A percentile compares a stretch with the other conserved stretches of the same genome.
Conservation (phyloP, 2,797 vertebrate genomes). For the Rhabdophis nuchalis region DNA sequence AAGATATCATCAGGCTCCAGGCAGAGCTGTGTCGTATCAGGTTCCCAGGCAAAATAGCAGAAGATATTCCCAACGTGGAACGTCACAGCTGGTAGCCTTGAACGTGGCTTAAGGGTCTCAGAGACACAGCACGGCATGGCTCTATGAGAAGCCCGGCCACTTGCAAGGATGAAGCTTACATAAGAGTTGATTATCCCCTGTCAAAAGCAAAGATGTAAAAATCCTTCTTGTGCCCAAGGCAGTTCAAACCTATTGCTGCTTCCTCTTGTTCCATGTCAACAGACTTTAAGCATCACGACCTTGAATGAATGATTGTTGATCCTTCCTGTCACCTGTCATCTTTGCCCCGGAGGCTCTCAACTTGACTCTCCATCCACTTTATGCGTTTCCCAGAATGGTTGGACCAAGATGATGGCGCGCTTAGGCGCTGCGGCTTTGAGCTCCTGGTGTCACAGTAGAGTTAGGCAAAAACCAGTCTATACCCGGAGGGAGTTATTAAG, state of each 20-base stretch:
- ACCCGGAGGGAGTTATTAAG: too few species aligned
- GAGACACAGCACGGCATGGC: background rate
- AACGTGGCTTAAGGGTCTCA: background rate
- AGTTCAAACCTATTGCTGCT: background rate
- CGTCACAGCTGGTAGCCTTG: background rate
- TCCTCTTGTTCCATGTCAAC: background rate
- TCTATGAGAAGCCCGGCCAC: background rate
- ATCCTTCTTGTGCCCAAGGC: background rate
- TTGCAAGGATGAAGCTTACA: background rate
- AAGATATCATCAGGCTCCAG: background rate
- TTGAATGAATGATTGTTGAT: background rate
- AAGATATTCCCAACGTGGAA: background rate
- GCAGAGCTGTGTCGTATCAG: background rate
- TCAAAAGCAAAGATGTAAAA: background rate
- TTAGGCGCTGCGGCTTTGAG: too few species aligned
- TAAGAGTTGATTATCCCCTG: background rate
- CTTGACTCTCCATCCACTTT: background rate
- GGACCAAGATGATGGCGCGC: too few species aligned
- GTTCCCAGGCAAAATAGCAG: background rate
- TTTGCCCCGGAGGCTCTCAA: background rate
- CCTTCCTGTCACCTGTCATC: background rate
- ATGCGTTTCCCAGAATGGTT: background rate
- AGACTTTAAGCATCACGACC: background rate
- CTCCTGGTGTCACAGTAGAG: too few species aligned
- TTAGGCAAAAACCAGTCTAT: too few species aligned